phyloP scores from a whole-genome alignment of 2,888 invertebrate genomes.

The Cyrtodaria siliqua region DNA sequence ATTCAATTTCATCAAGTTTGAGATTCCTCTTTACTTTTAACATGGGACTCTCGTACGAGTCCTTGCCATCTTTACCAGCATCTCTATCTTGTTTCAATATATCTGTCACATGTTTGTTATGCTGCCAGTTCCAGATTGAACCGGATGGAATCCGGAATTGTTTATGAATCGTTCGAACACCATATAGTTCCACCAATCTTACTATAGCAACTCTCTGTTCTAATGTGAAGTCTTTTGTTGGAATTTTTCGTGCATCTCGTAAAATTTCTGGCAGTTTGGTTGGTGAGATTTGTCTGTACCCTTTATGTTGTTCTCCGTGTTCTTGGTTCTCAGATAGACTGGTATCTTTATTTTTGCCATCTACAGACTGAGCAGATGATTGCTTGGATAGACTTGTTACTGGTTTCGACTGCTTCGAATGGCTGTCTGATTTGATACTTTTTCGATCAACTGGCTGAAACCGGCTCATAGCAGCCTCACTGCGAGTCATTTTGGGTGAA shows the following conservation, averaged over 20 bases:
- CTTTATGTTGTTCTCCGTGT: slow-evolving; percentile 15
- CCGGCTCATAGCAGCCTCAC: too few relatives aligned
- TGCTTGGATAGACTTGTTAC: background rate
- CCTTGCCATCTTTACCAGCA: slow-evolving; percentile 4
- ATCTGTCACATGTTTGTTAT: slow-evolving; percentile 40
- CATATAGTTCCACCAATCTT: slow-evolving; percentile 59
- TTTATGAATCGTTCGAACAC: slow-evolving; percentile 58
- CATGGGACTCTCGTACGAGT: background rate
- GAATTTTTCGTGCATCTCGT: slow-evolving; percentile 23
- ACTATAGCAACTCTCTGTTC: slow-evolving; percentile 61
- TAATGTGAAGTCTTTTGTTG: slow-evolving; percentile 46
- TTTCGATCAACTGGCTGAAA: too few relatives aligned
- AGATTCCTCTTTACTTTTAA: slow-evolving; percentile 11
- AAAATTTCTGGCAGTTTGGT: slow-evolving; percentile 52
- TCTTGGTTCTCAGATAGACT: background rate
- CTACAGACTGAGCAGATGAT: background rate
- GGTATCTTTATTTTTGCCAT: slow-evolving; percentile 2
- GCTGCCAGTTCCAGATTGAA: slow-evolving; percentile 64
- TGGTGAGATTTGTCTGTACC: slow-evolving; percentile 59
- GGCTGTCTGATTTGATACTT: background rate
- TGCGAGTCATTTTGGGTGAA: too few relatives aligned
- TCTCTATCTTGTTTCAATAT: slow-evolving; percentile 13
- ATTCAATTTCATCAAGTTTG: slow-evolving; percentile 16
- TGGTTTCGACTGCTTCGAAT: background rate
- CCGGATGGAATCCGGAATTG: slow-evolving; percentile 54